Base-by-base conservation (phyloP, 2,888 invertebrate species). In the Stenodema calcarata region DNA sequence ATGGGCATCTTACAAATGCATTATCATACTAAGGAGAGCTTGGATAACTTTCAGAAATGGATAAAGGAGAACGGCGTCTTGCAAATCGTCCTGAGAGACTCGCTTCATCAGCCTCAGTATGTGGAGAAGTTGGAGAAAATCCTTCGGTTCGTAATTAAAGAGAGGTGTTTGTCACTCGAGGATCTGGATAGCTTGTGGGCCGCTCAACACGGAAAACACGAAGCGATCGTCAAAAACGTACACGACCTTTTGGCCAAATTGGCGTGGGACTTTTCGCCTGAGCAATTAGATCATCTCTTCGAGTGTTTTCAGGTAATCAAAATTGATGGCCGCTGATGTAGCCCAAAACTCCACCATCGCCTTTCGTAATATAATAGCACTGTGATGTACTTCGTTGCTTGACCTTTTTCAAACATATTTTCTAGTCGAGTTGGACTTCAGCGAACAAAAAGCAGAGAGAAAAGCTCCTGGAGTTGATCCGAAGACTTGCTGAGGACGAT, bases 41-140 rank as follows among this genome's bases (percentile, higher is more conserved):
- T 35, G 35, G 35, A 16, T 50, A 14, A 50, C n/a, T 50, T 50
- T 84, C 90, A 96, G 96, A 95, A 94, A 92, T 99, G 99, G 99
- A 97, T 99, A 88, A 96, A 97, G 90, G 97, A 98, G 90, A 98
- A 98, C 90, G 95, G 96, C 90, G 98, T 99, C 2, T 93, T 99
- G 88, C 97, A 98, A 91, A 98, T 99, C 90, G 98, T 99, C 18
- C 92, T 99, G 89, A 93, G 97, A 69, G 99, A 99, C 91, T 98
- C 98, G 7, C 93, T 99, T 83, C 99, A 99, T 92, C 98, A 99
- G 91, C 98, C 98, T 0, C 97, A 98, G 91, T 99, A 99, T 91
- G 99, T 99, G 81, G 99, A 99, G 90, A 97, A 99, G 91, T 92
- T 99, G 90, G 99, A 99, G 91, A 99, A 98, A 93, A 98, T 99